A percentile compares a stretch with the other conserved stretches of the same genome.
Conservation (phyloP, 2,113 vertebrate genomes). For the Eudyptes chrysolophus region DNA sequence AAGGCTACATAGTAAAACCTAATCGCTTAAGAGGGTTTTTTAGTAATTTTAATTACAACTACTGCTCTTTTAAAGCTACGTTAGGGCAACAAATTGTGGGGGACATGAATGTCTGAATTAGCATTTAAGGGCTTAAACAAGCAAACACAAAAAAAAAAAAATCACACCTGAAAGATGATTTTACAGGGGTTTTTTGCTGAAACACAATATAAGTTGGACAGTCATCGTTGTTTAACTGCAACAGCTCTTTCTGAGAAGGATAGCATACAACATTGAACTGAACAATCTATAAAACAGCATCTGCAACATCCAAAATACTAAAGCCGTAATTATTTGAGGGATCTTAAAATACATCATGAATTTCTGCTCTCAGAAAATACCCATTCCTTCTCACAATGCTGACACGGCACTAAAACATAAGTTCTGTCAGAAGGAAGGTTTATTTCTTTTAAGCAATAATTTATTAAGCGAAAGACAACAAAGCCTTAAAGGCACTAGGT, state of each 20-base stretch:
- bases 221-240: not conserved
- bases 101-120: not conserved
- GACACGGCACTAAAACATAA: not conserved
- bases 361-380: not conserved
- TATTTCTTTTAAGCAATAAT: not conserved
- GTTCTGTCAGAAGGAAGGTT: not conserved
- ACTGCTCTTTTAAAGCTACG: not conserved
- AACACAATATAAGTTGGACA: not conserved
- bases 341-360: not conserved
- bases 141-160: not conserved
- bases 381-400: not conserved
- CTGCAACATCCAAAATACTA: not conserved
- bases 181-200: not conserved
- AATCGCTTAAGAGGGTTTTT: not conserved
- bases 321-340: not conserved
- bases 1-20: not conserved
- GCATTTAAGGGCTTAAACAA: not conserved
- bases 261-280: not conserved
- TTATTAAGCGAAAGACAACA: not conserved
- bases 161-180: not conserved
- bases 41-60: not conserved
- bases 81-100: not conserved
- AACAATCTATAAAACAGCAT: not conserved
- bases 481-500: not conserved
- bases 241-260: not conserved